These are phyloP conservation scores for Pelagia noctiluca DNA, from an alignment of 30 jellyfish, hydroid and myxozoan species.

Conservation along the genomic window DNA sequence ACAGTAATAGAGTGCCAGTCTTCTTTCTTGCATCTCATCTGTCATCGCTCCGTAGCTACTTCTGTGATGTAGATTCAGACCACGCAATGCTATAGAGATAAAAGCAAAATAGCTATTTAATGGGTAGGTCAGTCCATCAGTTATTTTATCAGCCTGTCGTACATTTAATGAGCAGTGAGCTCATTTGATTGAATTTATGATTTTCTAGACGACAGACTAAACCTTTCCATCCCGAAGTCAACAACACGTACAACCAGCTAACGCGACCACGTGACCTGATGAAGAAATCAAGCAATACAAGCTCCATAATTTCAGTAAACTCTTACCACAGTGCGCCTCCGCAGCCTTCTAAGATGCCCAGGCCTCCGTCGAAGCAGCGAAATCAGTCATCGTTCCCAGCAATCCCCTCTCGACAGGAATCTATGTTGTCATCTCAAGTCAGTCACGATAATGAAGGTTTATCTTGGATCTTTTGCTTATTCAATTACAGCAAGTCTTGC, in stretches of 20 bases:
- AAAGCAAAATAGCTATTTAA: too few relatives aligned
- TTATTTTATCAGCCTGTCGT: too few relatives aligned
- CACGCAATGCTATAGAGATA: too few relatives aligned
- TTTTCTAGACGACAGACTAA: conserved; percentile 45
- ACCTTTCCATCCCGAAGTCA: conserved; percentile 51
- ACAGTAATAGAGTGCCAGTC: too few relatives aligned
- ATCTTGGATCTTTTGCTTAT: too few relatives aligned
- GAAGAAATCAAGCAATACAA: conserved; percentile 52
- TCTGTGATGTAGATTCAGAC: too few relatives aligned
- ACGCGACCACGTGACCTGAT: conserved; percentile 47
- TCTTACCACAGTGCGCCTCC: conserved; percentile 82
- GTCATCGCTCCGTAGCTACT: too few relatives aligned
- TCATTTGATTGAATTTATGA: too few relatives aligned
- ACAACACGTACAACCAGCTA: conserved; percentile 54
- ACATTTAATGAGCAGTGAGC: too few relatives aligned
- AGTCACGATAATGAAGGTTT: conserved; percentile 36
- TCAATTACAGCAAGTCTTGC: neutral
- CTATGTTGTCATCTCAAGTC: conserved; percentile 3
- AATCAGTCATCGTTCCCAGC: conserved; percentile 70
- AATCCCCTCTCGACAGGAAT: conserved; percentile 39
- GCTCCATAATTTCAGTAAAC: conserved; percentile 70
- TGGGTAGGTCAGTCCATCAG: too few relatives aligned
- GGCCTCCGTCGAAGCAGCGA: conserved; percentile 73
- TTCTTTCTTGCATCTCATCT: too few relatives aligned
- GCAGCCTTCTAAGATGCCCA: conserved; percentile 71